phyloP scores from a whole-genome alignment of 2,888 invertebrate species.

The Lepidocyrtoides sp. region DNA sequence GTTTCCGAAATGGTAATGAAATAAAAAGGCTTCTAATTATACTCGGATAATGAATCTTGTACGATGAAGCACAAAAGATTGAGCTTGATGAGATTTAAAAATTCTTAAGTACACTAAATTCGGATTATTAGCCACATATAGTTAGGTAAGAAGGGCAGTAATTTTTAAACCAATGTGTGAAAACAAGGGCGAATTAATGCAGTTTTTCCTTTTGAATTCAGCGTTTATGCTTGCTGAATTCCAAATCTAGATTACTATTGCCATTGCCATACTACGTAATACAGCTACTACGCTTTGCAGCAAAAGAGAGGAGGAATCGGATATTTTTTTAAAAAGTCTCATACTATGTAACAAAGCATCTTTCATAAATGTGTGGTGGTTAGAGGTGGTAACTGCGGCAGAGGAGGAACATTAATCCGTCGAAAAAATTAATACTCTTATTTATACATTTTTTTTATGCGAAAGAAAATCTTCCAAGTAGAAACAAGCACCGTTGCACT shows the following conservation, averaged over 20 bases:
- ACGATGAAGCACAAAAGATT: not conserved
- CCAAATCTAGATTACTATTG: not conserved
- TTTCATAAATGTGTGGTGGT: slow-evolving; percentile 40
- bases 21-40: slow-evolving; percentile 45
- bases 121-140: slow-evolving; percentile 71
- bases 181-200: slow-evolving; percentile 59
- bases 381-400: not conserved
- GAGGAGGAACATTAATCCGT: slow-evolving; percentile 20
- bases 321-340: not conserved
- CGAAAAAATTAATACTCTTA: slow-evolving; percentile 61
- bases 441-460: not conserved
- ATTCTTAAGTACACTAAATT: slow-evolving; percentile 37
- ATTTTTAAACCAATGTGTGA: slow-evolving; percentile 6
- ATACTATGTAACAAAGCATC: not conserved
- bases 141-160: slow-evolving; percentile 69
- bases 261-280: not conserved
- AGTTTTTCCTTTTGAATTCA: slow-evolving; percentile 52
- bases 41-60: slow-evolving; percentile 52
- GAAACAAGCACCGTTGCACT: slow-evolving; percentile 76
- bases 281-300: too few relatives aligned
- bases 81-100: not conserved
- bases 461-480: slow-evolving; percentile 68
- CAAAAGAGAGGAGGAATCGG: not conserved
- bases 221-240: slow-evolving; percentile 31
- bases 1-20: slow-evolving; percentile 33